A percentile compares a stretch with the other conserved stretches of the same genome.
These are phyloP conservation scores for Maconellicoccus hirsutus DNA, from an alignment of 1,140 invertebrate species.

Conservation along the genomic window DNA sequence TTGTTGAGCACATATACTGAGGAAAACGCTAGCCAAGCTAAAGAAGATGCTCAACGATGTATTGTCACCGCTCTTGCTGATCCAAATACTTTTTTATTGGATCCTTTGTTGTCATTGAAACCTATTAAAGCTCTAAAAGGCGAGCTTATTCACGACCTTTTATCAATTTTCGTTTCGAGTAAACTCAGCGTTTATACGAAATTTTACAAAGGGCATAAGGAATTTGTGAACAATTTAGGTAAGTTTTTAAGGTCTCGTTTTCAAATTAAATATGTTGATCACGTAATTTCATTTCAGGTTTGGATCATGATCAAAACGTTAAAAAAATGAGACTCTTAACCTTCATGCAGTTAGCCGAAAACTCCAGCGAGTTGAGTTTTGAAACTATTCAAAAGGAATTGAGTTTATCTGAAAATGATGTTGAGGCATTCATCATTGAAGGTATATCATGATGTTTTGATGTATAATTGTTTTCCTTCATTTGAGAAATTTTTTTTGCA, in stretches of 20 bases:
- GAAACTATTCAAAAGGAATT: conserved; percentile 77
- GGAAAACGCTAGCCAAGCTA: conserved; percentile 89
- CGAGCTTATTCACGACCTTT: conserved; percentile 85
- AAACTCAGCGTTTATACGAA: conserved; percentile 78
- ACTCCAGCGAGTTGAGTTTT: conserved; percentile 79
- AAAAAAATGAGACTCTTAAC: conserved; percentile 93
- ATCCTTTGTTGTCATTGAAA: conserved; percentile 83
- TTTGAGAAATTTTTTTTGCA: conserved; percentile 37
- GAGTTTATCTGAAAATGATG: conserved; percentile 71
- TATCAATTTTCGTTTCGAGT: conserved; percentile 92
- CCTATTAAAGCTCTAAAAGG: conserved; percentile 92
- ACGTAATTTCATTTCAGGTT: conserved; percentile 39
- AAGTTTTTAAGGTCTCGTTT: conserved; percentile 28
- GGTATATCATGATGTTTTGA: conserved; percentile 40
- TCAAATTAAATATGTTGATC: conserved; percentile 24
- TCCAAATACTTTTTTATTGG: conserved; percentile 86
- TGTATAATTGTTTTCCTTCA: neutral
- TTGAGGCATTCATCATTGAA: conserved; percentile 94
- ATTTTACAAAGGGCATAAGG: conserved; percentile 87
- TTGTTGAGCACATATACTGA: conserved; percentile 88
- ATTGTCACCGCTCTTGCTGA: conserved; percentile 90
- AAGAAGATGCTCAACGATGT: conserved; percentile 92
- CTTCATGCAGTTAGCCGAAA: conserved; percentile 94
- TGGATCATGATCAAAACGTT: conserved; percentile 89
- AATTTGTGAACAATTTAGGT: conserved; percentile 82